Evolutionary conservation across 2,113 vertebrate genomes (phyloP).

Genomic region (Bettongia penicillata): DNA sequence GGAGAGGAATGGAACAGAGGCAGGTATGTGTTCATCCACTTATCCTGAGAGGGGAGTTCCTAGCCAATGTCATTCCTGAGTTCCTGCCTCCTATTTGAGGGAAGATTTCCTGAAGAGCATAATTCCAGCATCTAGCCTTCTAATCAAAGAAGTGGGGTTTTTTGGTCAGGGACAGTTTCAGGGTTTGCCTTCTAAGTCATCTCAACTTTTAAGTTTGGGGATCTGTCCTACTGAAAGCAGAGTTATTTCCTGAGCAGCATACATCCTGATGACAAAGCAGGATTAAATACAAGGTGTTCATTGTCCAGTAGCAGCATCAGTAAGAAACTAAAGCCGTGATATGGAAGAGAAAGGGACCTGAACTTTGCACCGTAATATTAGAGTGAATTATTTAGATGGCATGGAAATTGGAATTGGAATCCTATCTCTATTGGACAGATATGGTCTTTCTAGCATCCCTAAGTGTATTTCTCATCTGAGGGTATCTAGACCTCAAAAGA

Average conservation of each 20-base stretch:
- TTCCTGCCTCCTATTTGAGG: not conserved
- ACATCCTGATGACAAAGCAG: not conserved
- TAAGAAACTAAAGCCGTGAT: no score
- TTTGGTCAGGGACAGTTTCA: not conserved
- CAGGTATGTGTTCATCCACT: not conserved
- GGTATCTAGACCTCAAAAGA: no score
- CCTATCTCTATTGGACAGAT: no score
- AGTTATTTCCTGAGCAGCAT: not conserved
- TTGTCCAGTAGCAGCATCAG: no score
- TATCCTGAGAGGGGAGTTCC: not conserved
- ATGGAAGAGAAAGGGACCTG: no score
- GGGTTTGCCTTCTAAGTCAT: not conserved
- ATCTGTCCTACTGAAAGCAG: not conserved
- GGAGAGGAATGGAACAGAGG: not conserved
- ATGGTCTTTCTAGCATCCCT: no score
- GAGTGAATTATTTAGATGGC: no score
- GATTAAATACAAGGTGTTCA: no score
- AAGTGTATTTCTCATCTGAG: no score
- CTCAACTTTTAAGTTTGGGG: not conserved
- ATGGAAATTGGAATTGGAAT: no score
- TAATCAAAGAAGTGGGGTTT: not conserved
- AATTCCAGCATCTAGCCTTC: not conserved
- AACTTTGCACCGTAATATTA: no score
- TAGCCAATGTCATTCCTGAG: not conserved
- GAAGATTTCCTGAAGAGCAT: not conserved